Evolutionary conservation across 2,797 vertebrate species (phyloP).

Genomic region (Rhyacichthys aspro): DNA sequence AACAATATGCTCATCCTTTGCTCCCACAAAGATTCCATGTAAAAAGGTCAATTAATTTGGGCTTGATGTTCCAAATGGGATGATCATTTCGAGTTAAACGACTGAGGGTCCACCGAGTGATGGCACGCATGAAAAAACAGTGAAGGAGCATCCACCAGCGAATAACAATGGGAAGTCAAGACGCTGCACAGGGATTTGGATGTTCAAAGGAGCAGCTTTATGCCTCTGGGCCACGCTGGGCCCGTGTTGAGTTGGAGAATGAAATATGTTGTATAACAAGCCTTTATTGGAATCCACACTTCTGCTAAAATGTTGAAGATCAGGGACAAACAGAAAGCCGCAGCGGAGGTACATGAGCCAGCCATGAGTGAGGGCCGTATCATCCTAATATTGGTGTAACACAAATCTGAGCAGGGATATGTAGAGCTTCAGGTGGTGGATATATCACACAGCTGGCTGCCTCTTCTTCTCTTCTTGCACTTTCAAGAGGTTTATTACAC

Average conservation of each 20-base stretch:
- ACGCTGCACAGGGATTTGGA: conserved; percentile 69
- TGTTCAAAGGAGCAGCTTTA: conserved; percentile 76
- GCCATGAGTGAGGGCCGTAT: conserved; percentile 38
- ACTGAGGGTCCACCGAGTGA: conserved; percentile 49
- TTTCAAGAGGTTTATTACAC: conserved; percentile 35
- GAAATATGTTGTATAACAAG: conserved; percentile 76
- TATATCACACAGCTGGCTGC: conserved; percentile 37
- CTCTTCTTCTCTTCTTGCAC: conserved; percentile 26
- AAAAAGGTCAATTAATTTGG: conserved; percentile 60
- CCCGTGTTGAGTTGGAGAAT: conserved; percentile 65
- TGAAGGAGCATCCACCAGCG: conserved; percentile 60
- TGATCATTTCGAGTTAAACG: conserved; percentile 64
- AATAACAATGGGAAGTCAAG: conserved; percentile 75
- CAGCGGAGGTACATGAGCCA: conserved; percentile 57
- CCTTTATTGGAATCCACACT: conserved; percentile 77
- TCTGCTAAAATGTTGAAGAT: conserved; percentile 70
- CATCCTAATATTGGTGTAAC: conserved; percentile 53
- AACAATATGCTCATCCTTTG: conserved; percentile 56
- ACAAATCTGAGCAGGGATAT: conserved; percentile 41
- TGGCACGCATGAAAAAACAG: conserved; percentile 34
- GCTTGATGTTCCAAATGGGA: conserved; percentile 62
- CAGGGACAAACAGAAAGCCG: conserved; percentile 71
- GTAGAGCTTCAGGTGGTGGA: conserved; percentile 60
- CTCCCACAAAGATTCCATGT: conserved; percentile 48
- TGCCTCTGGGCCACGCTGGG: conserved; percentile 68